phyloP scores from a whole-genome alignment of 2,797 vertebrate species.

The Onychomys arenicola region DNA sequence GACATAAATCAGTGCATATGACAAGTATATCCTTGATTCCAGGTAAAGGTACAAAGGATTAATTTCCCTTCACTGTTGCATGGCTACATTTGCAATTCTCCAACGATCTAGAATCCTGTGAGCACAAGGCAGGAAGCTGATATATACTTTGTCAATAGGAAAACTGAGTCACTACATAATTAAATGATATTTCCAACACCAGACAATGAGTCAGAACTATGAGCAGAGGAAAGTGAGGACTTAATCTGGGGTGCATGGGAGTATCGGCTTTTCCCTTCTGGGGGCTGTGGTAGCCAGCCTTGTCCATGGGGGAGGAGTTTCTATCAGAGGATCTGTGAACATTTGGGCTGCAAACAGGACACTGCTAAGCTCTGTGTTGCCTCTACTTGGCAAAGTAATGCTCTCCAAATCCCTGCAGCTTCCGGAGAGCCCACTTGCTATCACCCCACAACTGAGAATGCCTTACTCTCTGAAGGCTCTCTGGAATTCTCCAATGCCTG shows the following conservation, averaged over 20 bases:
- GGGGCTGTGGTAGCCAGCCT: not conserved
- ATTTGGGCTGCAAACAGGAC: not conserved
- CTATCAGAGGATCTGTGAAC: not conserved
- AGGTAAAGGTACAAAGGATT: not conserved
- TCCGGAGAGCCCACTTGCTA: not conserved
- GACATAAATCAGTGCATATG: not conserved
- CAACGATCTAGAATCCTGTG: slow-evolving; percentile 18
- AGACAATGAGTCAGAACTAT: slow-evolving; percentile 19
- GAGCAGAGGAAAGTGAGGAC: not conserved
- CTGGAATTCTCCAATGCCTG: not conserved
- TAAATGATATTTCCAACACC: not conserved
- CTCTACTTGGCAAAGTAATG: not conserved
- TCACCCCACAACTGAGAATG: not conserved
- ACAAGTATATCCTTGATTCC: not conserved
- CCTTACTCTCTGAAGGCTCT: not conserved
- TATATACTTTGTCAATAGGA: slow-evolving; percentile 23
- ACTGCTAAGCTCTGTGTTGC: not conserved
- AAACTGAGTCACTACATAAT: slow-evolving; percentile 23
- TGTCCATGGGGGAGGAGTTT: not conserved
- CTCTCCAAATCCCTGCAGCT: not conserved
- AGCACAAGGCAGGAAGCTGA: not conserved
- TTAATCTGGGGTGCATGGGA: not conserved
- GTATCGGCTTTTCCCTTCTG: not conserved
- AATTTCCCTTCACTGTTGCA: not conserved
- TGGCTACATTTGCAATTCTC: not conserved